Evolutionary conservation across 2,113 vertebrate genomes (phyloP).

Genomic region (Cinclus cinclus): DNA sequence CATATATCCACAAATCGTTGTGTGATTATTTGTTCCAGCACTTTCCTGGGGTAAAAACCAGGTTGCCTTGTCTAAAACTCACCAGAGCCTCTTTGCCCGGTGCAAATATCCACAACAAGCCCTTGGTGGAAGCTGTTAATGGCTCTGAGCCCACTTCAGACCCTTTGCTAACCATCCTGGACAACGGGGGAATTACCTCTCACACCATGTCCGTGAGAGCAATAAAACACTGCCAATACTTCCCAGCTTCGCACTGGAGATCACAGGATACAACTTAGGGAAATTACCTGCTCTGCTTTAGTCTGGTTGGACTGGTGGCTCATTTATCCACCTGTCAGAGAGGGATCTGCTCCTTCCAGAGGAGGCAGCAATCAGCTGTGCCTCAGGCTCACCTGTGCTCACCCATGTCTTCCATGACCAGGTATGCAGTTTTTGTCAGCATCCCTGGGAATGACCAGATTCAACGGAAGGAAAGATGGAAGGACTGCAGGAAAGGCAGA

Average conservation of each 20-base stretch:
- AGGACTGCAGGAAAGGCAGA: not conserved
- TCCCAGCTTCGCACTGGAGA: not conserved
- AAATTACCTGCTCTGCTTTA: not conserved
- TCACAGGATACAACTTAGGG: not conserved
- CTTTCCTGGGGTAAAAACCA: not conserved
- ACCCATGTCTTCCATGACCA: not conserved
- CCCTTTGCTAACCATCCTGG: not conserved
- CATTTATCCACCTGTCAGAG: fast-evolving
- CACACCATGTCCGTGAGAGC: not conserved
- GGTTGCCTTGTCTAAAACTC: not conserved
- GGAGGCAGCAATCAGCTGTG: not conserved
- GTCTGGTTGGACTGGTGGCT: not conserved
- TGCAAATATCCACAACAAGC: not conserved
- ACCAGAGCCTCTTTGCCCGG: not conserved
- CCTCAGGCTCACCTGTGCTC: fast-evolving
- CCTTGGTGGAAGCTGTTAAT: not conserved
- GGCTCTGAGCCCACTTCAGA: not conserved
- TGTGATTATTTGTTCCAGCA: not conserved
- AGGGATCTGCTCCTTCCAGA: not conserved
- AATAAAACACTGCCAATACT: not conserved
- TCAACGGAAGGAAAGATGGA: not conserved
- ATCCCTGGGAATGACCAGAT: not conserved
- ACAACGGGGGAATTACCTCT: not conserved
- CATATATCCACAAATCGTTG: not conserved
- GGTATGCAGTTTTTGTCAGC: not conserved